Percentiles rank a stretch among this genome's conserved stretches.
Evolutionary conservation across 2,888 invertebrate genomes (phyloP).

Genomic region (Leucoptera coffeella): DNA sequence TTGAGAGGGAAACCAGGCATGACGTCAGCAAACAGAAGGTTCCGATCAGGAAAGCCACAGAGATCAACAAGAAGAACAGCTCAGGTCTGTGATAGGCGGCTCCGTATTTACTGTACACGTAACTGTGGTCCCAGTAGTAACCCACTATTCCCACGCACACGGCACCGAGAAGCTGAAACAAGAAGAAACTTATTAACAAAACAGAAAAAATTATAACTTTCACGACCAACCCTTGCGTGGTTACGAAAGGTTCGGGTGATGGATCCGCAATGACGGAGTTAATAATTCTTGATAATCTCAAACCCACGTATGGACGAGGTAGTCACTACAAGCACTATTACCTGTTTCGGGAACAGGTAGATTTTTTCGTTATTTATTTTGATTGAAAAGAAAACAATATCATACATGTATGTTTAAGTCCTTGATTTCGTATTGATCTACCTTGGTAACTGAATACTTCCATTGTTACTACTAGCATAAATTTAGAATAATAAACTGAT

Average conservation of each 20-base stretch:
- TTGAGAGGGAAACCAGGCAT: conserved; percentile 71
- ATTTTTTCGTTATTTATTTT: too few species aligned
- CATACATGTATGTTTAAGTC: too few species aligned
- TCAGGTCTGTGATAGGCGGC: conserved; percentile 36
- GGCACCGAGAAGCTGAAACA: conserved; percentile 66
- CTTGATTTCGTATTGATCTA: too few species aligned
- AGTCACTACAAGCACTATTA: too few species aligned
- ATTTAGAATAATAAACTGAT: too few species aligned
- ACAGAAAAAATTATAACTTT: neutral
- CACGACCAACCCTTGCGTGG: neutral
- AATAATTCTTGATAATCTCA: too few species aligned
- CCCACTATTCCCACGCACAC: conserved; percentile 67
- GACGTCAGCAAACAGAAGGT: conserved; percentile 70
- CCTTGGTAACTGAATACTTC: too few species aligned
- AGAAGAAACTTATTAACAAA: conserved; percentile 2
- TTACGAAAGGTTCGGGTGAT: neutral
- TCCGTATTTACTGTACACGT: conserved; percentile 17
- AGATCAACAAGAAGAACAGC: conserved; percentile 67
- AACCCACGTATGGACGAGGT: too few species aligned
- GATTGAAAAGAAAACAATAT: too few species aligned
- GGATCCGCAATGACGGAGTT: too few species aligned
- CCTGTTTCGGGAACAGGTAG: too few species aligned
- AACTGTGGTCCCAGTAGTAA: conserved; percentile 40
- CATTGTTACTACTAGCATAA: too few species aligned
- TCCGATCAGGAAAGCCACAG: conserved; percentile 72